Percentiles rank a stretch among this genome's conserved stretches.
Conservation (phyloP, 2,113 vertebrate species). For the Dromas ardeola region DNA sequence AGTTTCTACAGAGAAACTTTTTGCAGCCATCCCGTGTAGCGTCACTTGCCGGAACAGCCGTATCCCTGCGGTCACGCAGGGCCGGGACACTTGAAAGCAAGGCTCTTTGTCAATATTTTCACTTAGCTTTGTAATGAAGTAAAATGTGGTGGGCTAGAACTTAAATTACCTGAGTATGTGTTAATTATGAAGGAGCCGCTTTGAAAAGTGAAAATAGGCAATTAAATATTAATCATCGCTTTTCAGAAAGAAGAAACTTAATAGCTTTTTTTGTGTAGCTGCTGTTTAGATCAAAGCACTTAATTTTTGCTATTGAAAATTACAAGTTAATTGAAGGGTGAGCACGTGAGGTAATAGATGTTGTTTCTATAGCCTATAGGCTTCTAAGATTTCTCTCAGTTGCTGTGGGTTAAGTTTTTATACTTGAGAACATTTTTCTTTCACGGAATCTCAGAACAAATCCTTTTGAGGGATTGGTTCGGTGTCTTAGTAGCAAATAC, state of each 20-base stretch:
- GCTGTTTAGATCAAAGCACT: conserved; percentile 23
- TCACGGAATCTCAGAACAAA: not conserved
- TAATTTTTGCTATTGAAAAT: not conserved
- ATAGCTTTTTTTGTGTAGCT: not conserved
- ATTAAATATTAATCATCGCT: not conserved
- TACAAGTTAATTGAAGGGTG: conserved; percentile 1
- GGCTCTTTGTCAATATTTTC: not conserved
- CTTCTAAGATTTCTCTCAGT: not conserved
- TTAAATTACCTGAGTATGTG: not conserved
- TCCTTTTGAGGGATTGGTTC: not conserved
- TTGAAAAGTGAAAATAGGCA: conserved; percentile 21
- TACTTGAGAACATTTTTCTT: not conserved
- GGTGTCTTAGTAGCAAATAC: not conserved
- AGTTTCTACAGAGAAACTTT: not conserved
- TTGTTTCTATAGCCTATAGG: not conserved
- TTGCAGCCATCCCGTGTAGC: not conserved
- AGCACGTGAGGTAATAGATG: not conserved
- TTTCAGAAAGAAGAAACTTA: not conserved
- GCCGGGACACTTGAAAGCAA: not conserved
- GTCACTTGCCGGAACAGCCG: not conserved
- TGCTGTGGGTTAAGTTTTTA: not conserved
- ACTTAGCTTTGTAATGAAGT: not conserved
- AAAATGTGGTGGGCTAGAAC: not conserved
- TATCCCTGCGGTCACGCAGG: not conserved
- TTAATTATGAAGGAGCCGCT: not conserved